These are phyloP conservation scores for Geotrypetes seraphini DNA, from an alignment of 2,797 vertebrate species.

Conservation along the genomic window DNA sequence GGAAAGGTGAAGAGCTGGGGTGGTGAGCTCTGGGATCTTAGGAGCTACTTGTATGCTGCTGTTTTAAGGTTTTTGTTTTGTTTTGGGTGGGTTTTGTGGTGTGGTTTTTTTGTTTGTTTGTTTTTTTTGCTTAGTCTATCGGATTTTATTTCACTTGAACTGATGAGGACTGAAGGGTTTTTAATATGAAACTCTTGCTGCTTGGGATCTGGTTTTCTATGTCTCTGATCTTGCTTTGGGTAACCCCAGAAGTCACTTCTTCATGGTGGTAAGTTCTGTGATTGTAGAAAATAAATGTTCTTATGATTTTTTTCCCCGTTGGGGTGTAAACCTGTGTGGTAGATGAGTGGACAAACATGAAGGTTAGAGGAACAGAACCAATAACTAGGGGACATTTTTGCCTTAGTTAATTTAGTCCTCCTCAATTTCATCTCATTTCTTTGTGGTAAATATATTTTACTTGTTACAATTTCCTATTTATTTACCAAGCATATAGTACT, in stretches of 20 bases:
- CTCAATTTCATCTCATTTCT: no score
- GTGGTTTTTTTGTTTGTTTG: no score
- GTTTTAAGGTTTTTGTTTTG: no score
- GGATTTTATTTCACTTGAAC: constrained; percentile 47
- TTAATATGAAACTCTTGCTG: constrained; percentile 84
- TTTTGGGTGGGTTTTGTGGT: no score
- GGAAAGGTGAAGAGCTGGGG: not conserved
- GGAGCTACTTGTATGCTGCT: not conserved
- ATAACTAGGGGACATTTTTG: constrained; percentile 9
- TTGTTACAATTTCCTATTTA: no score
- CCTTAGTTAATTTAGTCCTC: no score
- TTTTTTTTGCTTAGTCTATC: no score
- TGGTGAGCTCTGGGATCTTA: not conserved
- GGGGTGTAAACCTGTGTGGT: no score
- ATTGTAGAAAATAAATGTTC: constrained; percentile 17
- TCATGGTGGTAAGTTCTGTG: constrained; percentile 86
- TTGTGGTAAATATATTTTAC: no score
- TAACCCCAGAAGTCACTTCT: constrained; percentile 69
- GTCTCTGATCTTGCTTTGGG: constrained; percentile 68
- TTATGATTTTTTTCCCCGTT: no score
- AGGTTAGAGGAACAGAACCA: constrained; percentile 1
- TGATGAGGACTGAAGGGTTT: constrained; percentile 51
- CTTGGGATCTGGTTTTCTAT: constrained; percentile 77
- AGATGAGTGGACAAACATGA: constrained; percentile 25
- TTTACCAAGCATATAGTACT: no score